Percentiles rank a stretch among this genome's conserved stretches.
phyloP scores from a whole-genome alignment of 92 coral and sea anemone genomes.

The Porites evermanni region DNA sequence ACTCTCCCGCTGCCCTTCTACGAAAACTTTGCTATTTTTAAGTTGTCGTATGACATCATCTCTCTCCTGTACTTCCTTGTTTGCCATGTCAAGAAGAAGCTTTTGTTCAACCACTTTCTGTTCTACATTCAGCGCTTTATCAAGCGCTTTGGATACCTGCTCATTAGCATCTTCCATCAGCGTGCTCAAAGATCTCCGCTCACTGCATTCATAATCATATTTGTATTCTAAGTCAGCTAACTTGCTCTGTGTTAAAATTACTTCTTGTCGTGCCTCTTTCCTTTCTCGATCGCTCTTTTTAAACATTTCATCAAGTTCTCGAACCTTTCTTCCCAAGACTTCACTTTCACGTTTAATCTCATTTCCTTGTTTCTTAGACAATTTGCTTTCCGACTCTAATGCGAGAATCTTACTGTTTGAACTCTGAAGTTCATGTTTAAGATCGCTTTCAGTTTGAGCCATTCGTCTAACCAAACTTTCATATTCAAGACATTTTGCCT shows the following conservation, averaged over 20 bases:
- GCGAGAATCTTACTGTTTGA: slow-evolving; percentile 66
- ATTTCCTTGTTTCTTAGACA: slow-evolving; percentile 62
- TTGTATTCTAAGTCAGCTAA: slow-evolving; percentile 75
- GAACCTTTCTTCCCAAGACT: slow-evolving; percentile 55
- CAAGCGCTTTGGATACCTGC: slow-evolving; percentile 45
- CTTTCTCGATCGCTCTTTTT: slow-evolving; percentile 79
- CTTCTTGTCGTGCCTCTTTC: slow-evolving; percentile 72
- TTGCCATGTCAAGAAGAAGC: slow-evolving; percentile 69
- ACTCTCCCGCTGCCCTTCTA: slow-evolving; percentile 81
- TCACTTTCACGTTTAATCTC: slow-evolving; percentile 66
- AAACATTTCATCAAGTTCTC: slow-evolving; percentile 72
- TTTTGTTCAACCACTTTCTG: slow-evolving; percentile 71
- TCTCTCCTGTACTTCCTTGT: slow-evolving; percentile 73
- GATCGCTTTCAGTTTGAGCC: slow-evolving; percentile 61
- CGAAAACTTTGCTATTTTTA: slow-evolving; percentile 70
- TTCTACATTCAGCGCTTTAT: slow-evolving; percentile 54
- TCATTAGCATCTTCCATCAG: slow-evolving; percentile 39
- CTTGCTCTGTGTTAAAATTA: slow-evolving; percentile 58
- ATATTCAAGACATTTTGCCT: slow-evolving; percentile 59
- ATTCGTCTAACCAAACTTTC: slow-evolving; percentile 63
- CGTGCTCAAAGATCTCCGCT: slow-evolving; percentile 42
- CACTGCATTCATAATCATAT: slow-evolving; percentile 75
- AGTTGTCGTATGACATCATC: slow-evolving; percentile 79
- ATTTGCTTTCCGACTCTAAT: slow-evolving; percentile 71
- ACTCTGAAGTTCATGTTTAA: slow-evolving; percentile 64